Evolutionary conservation across 2,113 vertebrate genomes (phyloP).

Genomic region (Xenopus laevis): DNA sequence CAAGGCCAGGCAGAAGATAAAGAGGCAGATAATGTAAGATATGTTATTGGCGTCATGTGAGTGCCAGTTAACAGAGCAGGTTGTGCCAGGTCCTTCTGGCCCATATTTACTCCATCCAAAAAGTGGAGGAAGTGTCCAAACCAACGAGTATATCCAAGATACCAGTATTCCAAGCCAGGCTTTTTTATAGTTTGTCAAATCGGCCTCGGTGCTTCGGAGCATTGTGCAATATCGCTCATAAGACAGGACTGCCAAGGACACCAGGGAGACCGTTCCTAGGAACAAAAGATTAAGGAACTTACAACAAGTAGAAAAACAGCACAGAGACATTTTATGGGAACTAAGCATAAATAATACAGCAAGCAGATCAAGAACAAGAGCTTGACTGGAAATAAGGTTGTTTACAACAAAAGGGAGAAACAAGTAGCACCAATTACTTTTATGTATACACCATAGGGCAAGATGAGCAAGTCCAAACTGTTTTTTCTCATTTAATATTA

Average conservation of each 20-base stretch:
- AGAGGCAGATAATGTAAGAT: constrained; percentile 75
- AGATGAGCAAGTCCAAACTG: no score
- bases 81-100: constrained; percentile 74
- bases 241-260: constrained; percentile 75
- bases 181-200: constrained; percentile 72
- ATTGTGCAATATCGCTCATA: constrained; percentile 74
- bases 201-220: constrained; percentile 63
- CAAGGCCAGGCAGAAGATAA: constrained; percentile 71
- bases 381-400: no score
- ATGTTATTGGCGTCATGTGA: constrained; percentile 65
- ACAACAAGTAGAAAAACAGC: not conserved
- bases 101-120: constrained; percentile 76
- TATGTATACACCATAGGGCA: no score
- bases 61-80: constrained; percentile 75
- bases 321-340: not conserved
- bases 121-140: constrained; percentile 71
- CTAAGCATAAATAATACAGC: not conserved
- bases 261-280: constrained; percentile 72
- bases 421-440: no score
- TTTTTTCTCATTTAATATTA: no score
- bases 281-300: constrained; percentile 1
- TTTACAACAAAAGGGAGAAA: no score
- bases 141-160: constrained; percentile 72
- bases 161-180: constrained; percentile 61
- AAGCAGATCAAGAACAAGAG: no score